Evolutionary conservation across 2,113 vertebrate species (phyloP), one percentile per base, ranked within the genome.

Genomic region (Dendropsophus ebraccatus): DNA sequence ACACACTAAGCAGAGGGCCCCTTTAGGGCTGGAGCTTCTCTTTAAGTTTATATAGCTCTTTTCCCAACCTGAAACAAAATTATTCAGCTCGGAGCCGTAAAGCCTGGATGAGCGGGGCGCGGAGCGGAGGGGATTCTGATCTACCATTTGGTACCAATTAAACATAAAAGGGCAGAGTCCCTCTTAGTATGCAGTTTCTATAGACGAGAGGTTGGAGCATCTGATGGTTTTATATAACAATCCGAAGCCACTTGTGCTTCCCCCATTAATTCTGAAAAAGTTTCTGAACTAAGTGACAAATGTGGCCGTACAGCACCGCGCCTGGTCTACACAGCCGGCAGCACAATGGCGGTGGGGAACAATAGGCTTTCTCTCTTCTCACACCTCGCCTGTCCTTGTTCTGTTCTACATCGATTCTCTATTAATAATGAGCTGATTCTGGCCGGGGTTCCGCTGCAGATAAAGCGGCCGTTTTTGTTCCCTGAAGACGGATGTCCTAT

Each of bases 351-450:
- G 11, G 6, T 13, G 9, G 28, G 1, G 30, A 79, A 80, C 77
- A 80, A 80, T 80, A 45, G 25, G 41, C 2, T 30, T 81, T 81
- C 50, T 56, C 69, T 52, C 52, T 85, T 85, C 74, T 85, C 84
- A 85, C 84, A 85, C 84, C 60, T 70, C 47, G 14, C 58, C 16
- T 37, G 67, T 56, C 67, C 69, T 69, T 49, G 41, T 65, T 62
- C 41, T 23, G 13, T 52, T 80, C 37, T 23, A 80, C 76, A 73
- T 65, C 62, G 28, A 65, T 67, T 49, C 45, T 49, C 56, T 54
- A 69, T 78, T 85, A 79, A 85, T 86, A 80, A 86, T 56, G 84
- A 86, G 8, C 77, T 60, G 65, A 60, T 86, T 72, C 49, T 73
- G 76, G 58, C 50, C 76, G 45, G 75, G 75, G 65, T 73, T 81